These are phyloP conservation scores for Pinctada fucata DNA, from an alignment of 2,888 invertebrate species.

Conservation along the genomic window DNA sequence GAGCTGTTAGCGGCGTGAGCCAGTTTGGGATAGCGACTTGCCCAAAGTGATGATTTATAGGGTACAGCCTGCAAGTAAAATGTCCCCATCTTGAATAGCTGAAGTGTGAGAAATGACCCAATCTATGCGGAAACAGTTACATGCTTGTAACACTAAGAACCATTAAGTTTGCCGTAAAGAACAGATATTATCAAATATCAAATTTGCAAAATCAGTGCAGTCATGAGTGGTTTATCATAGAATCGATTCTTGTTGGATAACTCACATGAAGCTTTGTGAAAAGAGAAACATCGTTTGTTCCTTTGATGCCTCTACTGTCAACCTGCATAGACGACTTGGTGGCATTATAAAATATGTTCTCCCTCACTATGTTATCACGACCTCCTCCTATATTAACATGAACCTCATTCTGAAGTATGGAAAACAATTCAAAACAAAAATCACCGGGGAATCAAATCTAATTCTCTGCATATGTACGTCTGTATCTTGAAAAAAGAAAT, in stretches of 20 bases:
- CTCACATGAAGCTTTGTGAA: conserved; percentile 19
- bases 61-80: conserved; percentile 43
- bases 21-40: conserved; percentile 47
- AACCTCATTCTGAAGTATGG: conserved; percentile 52
- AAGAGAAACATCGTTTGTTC: conserved; percentile 26
- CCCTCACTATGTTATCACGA: conserved; percentile 56
- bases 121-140: too few species aligned
- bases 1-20: conserved; percentile 39
- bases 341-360: conserved; percentile 61
- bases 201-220: not conserved
- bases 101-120: too few species aligned
- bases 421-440: not conserved
- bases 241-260: too few species aligned
- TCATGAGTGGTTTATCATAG: not conserved
- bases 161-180: too few species aligned
- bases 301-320: conserved; percentile 48
- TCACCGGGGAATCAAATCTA: too few species aligned
- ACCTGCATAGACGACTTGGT: conserved; percentile 50
- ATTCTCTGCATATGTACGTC: too few species aligned
- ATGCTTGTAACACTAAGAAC: too few species aligned
- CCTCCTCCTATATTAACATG: conserved; percentile 64
- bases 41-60: conserved; percentile 45
- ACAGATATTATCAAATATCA: too few species aligned
- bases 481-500: too few species aligned
- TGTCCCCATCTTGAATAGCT: too few species aligned